A percentile compares a stretch with the other conserved stretches of the same genome.
phyloP scores from a whole-genome alignment of 2,797 vertebrate species.

The Scyliorhinus canicula region DNA sequence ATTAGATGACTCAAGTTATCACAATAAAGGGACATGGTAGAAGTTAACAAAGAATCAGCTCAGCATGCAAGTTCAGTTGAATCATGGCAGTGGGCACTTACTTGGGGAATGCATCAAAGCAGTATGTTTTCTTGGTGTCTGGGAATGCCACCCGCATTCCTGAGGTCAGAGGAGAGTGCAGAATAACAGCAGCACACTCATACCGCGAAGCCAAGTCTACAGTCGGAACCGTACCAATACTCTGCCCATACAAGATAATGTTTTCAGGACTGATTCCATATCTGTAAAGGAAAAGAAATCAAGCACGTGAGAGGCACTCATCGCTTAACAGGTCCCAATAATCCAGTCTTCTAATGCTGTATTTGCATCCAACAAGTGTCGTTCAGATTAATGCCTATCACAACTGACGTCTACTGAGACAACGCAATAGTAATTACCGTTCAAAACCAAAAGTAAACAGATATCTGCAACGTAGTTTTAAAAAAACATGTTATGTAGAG shows the following conservation, averaged over 20 bases:
- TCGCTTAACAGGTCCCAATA: background rate
- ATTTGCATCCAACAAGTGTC: background rate
- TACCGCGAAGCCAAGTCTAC: conserved; percentile 90
- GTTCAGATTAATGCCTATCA: background rate
- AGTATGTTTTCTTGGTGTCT: conserved; percentile 92
- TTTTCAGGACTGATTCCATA: conserved; percentile 91
- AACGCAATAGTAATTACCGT: background rate
- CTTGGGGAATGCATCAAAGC: conserved; percentile 94
- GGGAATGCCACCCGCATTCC: conserved; percentile 95
- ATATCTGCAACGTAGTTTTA: background rate
- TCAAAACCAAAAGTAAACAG: background rate
- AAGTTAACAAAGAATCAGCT: background rate
- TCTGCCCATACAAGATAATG: conserved; percentile 88
- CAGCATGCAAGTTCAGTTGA: background rate
- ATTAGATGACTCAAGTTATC: background rate
- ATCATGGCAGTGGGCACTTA: conserved; percentile 53
- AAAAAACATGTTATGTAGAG: too few species aligned
- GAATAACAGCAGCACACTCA: conserved; percentile 85
- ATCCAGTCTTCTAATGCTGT: background rate
- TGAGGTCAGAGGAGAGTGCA: conserved; percentile 87
- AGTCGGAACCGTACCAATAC: conserved; percentile 89
- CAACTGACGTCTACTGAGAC: background rate
- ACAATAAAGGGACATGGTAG: background rate
- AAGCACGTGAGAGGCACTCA: too few species aligned
- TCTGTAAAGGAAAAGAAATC: conserved; percentile 52